Base-by-base conservation (phyloP, 1,140 invertebrate genomes). In the Dufourea novaeangliae region DNA sequence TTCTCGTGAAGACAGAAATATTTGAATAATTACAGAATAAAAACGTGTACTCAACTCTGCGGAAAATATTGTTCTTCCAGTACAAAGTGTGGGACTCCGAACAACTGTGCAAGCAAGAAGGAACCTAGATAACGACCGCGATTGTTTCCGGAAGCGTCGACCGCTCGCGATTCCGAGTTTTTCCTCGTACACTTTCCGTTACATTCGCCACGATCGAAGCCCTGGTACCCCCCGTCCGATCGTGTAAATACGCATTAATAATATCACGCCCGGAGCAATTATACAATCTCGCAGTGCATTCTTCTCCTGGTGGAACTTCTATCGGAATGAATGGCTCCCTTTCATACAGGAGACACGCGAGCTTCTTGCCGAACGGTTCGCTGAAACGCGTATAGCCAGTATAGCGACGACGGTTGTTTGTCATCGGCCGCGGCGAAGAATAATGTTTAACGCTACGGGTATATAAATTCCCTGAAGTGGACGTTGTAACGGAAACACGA, bases 311-410 rank as follows among this genome's bases (percentile, higher is more conserved):
- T 61, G 12, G 59, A 52, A 50, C 74, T 71, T 46, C 57, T 61
- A 83, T 83, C 78, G 68, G 66, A 41, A 79, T 83, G 82, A 83
- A 83, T 83, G 82, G 82, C 34, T 32, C 70, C 66, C 80, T 83
- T 83, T 83, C 75, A 83, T 83, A 41, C 46, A n/a, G 34, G 63
- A 78, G 63, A 80, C 80, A 83, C 81, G 80, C 79, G 79, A n/a
- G n/a, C 76, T 83, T 41, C 68, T 82, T 56, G 50, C 59, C 20
- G n/a, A 8, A 37, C 20, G 46, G 46, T 82, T 25, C 29, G 68
- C 64, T 82, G 34, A 70, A 41, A 70, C 57, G 67, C 75, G 75
- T 71, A 68, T 70, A 62, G 67, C 67, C 34, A 71, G 22, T 75
- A 22, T 25, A 44, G 44, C 71, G 54, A 62, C 29, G 27, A n/a